Evolutionary conservation across 2,888 invertebrate genomes (phyloP), one percentile per base, ranked within the genome.

Genomic region (Pseudococcus longispinus): DNA sequence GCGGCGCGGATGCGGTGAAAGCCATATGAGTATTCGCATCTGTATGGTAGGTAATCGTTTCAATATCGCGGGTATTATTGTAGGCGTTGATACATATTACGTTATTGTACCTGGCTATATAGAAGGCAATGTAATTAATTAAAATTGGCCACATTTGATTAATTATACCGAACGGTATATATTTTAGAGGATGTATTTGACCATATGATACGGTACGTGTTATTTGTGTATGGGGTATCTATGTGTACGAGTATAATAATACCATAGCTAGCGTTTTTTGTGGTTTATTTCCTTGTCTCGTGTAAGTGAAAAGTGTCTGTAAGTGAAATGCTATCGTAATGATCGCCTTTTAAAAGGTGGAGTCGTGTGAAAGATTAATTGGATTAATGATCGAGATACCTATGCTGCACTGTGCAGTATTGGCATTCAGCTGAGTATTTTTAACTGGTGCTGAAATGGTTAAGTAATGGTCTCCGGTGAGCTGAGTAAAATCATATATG

Each of bases 101-200:
- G 20, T 20, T 80, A 42, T 80, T 42, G 32, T 37, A 29, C n/a
- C n/a, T n/a, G 37, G 5, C 8, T 37, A 37, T 37, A 37, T 29
- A 42, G 11, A 80, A 42, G 42, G 29, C 70, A 9, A 80, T 42
- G 42, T 80, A 80, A 80, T 80, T 80, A 80, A 80, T 80, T 80
- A 20, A 80, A 80, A 80, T 80, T 80, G 20, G 60, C 13, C 15
- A 42, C 77, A 23, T 42, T 80, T 42, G 77, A 80, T 80, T 29
- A 80, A 80, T 80, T 80, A 80, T 23, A 42, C 11, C 23, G 3
- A 9, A n/a, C n/a, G 37, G n/a, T 51, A 51, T 6, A 23, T 60
- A 23, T 60, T 20, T 60, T 60, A 23, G 60, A 23, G 11, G 8
- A 60, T 60, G 23, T 60, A 23, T 60, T 60, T 60, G 60, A 60